Conservation (phyloP, 1,140 invertebrate species). For the Brachionus calyciflorus region DNA sequence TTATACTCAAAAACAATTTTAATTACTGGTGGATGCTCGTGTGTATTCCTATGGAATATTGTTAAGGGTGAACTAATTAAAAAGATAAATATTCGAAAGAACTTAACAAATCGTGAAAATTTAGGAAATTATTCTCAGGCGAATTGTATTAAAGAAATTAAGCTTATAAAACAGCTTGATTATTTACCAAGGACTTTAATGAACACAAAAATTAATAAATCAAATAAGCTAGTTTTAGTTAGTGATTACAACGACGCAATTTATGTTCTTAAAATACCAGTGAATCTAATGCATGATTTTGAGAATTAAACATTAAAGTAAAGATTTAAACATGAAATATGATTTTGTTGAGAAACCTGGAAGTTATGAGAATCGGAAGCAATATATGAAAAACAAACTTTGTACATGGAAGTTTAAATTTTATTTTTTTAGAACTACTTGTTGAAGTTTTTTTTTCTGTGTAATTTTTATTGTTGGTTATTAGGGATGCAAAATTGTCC, state of each 20-base stretch:
- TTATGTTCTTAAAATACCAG: slow-evolving; percentile 3
- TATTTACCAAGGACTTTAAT: not conserved
- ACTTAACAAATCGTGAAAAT: not conserved
- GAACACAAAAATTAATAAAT: not conserved
- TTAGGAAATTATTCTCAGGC: not conserved
- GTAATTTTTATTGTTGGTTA: too few species aligned
- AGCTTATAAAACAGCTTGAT: not conserved
- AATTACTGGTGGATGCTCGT: slow-evolving; percentile 21
- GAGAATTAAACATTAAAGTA: too few species aligned
- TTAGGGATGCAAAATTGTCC: too few species aligned
- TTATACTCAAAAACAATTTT: slow-evolving; percentile 31
- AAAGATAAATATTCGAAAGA: slow-evolving; percentile 40
- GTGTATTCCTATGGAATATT: slow-evolving; percentile 23
- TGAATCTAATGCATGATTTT: not conserved
- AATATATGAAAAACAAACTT: too few species aligned
- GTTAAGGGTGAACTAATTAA: slow-evolving; percentile 22
- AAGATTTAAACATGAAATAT: too few species aligned
- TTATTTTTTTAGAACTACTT: too few species aligned
- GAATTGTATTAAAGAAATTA: slow-evolving; percentile 34
- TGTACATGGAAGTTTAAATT: too few species aligned
- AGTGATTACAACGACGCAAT: slow-evolving; percentile 16
- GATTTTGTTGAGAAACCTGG: too few species aligned
- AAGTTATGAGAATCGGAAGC: too few species aligned
- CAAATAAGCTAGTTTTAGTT: not conserved
- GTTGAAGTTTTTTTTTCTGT: too few species aligned